A percentile compares a stretch with the other conserved stretches of the same genome.
These are phyloP conservation scores for Cotesia glomerata DNA, from an alignment of 1,140 invertebrate species.

Conservation along the genomic window DNA sequence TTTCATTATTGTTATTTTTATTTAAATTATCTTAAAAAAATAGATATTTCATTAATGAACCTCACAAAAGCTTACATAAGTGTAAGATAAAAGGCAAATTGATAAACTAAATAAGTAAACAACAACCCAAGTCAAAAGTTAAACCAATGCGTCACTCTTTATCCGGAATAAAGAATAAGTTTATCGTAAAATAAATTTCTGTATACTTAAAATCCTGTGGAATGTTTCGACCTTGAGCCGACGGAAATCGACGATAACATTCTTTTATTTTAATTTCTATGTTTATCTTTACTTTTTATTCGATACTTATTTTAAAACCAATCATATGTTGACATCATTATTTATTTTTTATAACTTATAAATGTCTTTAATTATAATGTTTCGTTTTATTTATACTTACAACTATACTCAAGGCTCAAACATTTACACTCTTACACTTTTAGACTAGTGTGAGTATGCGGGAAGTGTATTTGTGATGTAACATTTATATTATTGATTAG, in stretches of 20 bases:
- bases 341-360: background rate
- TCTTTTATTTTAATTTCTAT: no score
- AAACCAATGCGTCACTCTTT: slow-evolving; percentile 1
- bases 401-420: no score
- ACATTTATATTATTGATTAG: slow-evolving; percentile 3
- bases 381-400: background rate
- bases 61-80: background rate
- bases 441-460: background rate
- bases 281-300: no score
- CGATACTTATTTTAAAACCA: background rate
- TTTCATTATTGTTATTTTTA: background rate
- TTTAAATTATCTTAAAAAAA: background rate
- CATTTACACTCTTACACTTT: background rate
- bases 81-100: background rate
- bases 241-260: no score
- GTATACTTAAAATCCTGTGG: no score
- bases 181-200: background rate
- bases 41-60: no score
- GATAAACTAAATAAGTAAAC: background rate
- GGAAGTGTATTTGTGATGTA: background rate
- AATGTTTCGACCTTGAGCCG: no score
- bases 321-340: background rate
- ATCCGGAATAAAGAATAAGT: slow-evolving; percentile 21
- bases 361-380: background rate
- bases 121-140: background rate